A percentile compares a stretch with the other conserved stretches of the same genome.
phyloP scores from a whole-genome alignment of 2,113 vertebrate species.

The Apaloderma vittatum region DNA sequence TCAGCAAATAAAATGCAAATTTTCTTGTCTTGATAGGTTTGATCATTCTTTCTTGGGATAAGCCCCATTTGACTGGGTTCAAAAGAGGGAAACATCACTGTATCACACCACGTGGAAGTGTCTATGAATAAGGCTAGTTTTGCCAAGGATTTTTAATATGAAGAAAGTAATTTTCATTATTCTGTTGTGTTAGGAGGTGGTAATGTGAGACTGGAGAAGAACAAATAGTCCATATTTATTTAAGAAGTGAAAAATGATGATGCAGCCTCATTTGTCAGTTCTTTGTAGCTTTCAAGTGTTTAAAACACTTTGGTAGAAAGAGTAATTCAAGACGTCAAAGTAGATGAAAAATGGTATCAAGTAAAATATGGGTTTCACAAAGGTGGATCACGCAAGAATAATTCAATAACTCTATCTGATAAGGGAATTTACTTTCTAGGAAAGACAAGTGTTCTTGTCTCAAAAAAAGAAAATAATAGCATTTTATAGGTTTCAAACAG shows the following conservation, averaged over 20 bases:
- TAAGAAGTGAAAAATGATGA: background rate
- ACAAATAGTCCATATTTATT: background rate
- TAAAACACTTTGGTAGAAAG: background rate
- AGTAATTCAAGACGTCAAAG: background rate
- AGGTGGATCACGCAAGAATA: background rate
- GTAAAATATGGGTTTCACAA: background rate
- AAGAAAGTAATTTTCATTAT: background rate
- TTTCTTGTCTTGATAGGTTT: background rate
- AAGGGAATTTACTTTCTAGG: background rate
- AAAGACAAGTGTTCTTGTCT: background rate
- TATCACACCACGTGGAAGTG: background rate
- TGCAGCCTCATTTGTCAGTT: background rate
- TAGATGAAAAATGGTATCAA: background rate
- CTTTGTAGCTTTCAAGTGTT: background rate
- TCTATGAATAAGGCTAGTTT: background rate
- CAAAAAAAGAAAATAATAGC: background rate
- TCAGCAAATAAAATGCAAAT: background rate
- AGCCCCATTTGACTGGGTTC: background rate
- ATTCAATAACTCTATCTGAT: background rate
- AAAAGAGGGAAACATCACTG: background rate
- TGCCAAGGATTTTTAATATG: background rate
- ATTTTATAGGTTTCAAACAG: background rate
- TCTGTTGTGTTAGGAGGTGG: background rate
- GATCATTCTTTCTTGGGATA: background rate
- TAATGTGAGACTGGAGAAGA: background rate